phyloP scores from a whole-genome alignment of 1,140 invertebrate species.

The Drosophila nikananu region DNA sequence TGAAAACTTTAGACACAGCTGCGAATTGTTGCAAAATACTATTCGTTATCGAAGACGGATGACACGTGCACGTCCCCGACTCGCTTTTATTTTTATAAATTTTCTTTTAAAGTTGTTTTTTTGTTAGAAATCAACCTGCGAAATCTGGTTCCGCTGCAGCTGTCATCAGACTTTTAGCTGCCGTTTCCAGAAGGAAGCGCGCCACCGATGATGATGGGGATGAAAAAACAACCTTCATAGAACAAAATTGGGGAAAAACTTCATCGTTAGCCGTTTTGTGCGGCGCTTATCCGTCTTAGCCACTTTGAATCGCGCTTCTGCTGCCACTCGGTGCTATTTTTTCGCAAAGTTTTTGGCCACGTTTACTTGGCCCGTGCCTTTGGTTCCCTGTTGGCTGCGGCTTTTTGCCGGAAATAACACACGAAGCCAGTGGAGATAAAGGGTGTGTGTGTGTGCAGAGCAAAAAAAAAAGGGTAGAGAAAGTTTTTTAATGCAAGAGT shows the following conservation, averaged over 20 bases:
- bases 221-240: constrained; percentile 18
- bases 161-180: constrained; percentile 53
- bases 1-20: constrained; percentile 41
- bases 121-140: constrained; percentile 33
- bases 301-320: constrained; percentile 71
- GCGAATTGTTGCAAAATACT: constrained; percentile 42
- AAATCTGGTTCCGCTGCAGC: constrained; percentile 19
- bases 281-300: constrained; percentile 73
- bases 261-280: constrained; percentile 64
- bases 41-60: constrained; percentile 44
- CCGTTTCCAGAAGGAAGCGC: constrained; percentile 14
- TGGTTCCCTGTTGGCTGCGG: constrained; percentile 19
- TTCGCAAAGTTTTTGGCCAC: constrained; percentile 61
- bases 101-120: constrained; percentile 7
- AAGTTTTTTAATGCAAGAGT: background rate
- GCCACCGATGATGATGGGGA: constrained; percentile 12
- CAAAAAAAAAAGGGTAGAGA: background rate
- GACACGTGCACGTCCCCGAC: constrained; percentile 24
- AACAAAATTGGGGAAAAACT: constrained; percentile 54
- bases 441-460: constrained; percentile 10
- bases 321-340: constrained; percentile 56
- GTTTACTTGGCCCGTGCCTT: constrained; percentile 52
- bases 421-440: constrained; percentile 21
- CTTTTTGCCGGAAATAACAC: constrained; percentile 47
- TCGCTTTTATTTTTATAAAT: constrained; percentile 14